Conservation (phyloP, 2,113 vertebrate species). For the Gila orcuttii region DNA sequence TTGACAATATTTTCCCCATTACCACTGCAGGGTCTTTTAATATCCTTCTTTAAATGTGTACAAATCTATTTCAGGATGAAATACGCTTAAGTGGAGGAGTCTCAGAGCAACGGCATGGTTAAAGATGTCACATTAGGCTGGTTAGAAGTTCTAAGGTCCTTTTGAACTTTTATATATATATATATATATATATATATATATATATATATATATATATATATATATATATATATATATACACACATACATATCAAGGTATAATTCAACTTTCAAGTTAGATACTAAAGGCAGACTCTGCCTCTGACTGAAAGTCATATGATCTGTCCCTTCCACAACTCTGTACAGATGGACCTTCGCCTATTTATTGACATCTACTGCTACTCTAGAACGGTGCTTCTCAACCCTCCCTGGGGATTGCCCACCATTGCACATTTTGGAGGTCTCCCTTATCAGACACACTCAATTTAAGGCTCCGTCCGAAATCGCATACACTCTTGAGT, state of each 20-base stretch:
- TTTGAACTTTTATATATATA: conserved; percentile 30
- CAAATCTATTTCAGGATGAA: conserved; percentile 25
- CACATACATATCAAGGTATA: conserved; percentile 4
- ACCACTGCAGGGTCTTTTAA: conserved; percentile 21
- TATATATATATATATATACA: neutral
- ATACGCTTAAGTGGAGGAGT: neutral
- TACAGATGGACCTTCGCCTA: neutral
- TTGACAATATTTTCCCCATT: conserved; percentile 29
- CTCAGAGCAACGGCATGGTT: neutral
- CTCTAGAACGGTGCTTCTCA: too few relatives aligned
- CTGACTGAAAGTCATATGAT: neutral
- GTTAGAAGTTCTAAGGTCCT: conserved; percentile 17
- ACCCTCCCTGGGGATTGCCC: too few relatives aligned
- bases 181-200: neutral
- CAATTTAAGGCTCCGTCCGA: too few relatives aligned
- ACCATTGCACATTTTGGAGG: too few relatives aligned
- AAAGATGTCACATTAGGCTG: neutral
- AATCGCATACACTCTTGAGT: too few relatives aligned
- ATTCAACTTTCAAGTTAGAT: conserved; percentile 6
- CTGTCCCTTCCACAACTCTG: neutral
- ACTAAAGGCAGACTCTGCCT: neutral
- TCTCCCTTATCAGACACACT: too few relatives aligned
- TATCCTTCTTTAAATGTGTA: conserved; percentile 20
- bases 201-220: neutral
- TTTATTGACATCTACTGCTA: neutral